Evolutionary conservation across 1,140 invertebrate genomes (phyloP), one percentile per base, ranked within the genome.

Genomic region (Piezodorus guildinii): DNA sequence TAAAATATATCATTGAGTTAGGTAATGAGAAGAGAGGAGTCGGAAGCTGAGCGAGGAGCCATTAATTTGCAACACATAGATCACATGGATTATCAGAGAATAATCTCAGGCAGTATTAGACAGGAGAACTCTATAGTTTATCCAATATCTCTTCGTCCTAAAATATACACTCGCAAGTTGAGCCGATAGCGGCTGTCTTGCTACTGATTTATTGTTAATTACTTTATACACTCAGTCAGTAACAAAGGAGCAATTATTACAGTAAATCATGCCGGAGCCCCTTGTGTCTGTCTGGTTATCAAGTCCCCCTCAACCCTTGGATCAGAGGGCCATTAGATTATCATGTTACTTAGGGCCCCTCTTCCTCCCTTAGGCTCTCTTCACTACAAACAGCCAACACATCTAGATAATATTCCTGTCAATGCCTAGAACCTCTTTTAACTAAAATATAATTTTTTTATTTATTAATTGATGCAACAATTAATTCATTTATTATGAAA

Each of bases 191-290:
- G 56, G 60, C 51, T 62, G 64, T 58, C 51, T 44, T 23, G 46
- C 30, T 43, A 23, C 34, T 65, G 64, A 65, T 65, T 65, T 65
- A 65, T 65, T 60, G 64, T 60, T 65, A 65, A 65, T 65, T 65
- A 65, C 64, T 65, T 64, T 64, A 62, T 56, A 65, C 60, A 30
- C 44, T 51, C 51, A 62, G 49, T 65, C 64, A 65, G 19, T 62
- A 65, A 65, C 64, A 65, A 65, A 65, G 64, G 60, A 65, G 64
- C 64, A 65, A 65, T 65, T 62, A 65, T 65, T 65, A 45, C 64
- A 45, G 46, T 65, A 65, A 65, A 65, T 65, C 64, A 62, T 64
- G 25, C 19, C 21, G 10, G 43, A 16, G 16, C 16, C 25, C 30
- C 54, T 34, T 58, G n/a, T 34, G n/a, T 62, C 61, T 39, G 34